Base-by-base conservation (phyloP, 2,113 vertebrate species). In the Crotalus helleri region DNA sequence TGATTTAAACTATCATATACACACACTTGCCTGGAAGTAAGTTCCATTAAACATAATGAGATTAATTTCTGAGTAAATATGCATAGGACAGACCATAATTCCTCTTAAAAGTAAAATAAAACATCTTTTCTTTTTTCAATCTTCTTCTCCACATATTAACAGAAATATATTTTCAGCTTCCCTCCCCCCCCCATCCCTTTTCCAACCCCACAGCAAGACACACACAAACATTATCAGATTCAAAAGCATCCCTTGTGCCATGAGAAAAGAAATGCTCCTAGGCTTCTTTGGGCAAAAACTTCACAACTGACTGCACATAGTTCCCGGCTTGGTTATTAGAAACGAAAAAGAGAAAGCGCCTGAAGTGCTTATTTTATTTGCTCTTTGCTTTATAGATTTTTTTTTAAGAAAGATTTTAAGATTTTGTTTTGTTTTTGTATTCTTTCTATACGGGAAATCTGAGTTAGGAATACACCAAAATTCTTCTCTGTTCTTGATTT, bases 251-350 rank as follows among this genome's bases (percentile, higher is more conserved):
- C 94, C 95, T 94, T 91, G 94, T 94, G 59, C 95, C 96, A 49
- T 58, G 89, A 85, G 95, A 94, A 93, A 97, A 97, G 96, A 96
- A 97, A 97, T 96, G 97, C 97, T 96, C 24, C 95, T 74, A 74
- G 93, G 92, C 92, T 91, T 96, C 96, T 96, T 95, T 93, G 94
- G 96, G 96, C 94, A 96, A 96, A 93, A 97, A 96, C 96, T 97
- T 97, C 96, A 96, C 96, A 96, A 96, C 94, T 93, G 95, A 97
- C 94, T 95, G 96, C 95, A 94, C 96, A 95, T 94, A 69, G 95
- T 96, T 96, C 96, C 95, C 95, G 93, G 96, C 93, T 95, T 96
- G 93, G 95, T 95, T 97, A 95, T 94, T 91, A 87, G 96, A 95
- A 96, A 95, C 95, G 95, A 97, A 96, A 96, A 94, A 95, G 57